These are phyloP conservation scores for Polydrusus pterygomalis DNA, from an alignment of 2,888 invertebrate species.

Conservation along the genomic window DNA sequence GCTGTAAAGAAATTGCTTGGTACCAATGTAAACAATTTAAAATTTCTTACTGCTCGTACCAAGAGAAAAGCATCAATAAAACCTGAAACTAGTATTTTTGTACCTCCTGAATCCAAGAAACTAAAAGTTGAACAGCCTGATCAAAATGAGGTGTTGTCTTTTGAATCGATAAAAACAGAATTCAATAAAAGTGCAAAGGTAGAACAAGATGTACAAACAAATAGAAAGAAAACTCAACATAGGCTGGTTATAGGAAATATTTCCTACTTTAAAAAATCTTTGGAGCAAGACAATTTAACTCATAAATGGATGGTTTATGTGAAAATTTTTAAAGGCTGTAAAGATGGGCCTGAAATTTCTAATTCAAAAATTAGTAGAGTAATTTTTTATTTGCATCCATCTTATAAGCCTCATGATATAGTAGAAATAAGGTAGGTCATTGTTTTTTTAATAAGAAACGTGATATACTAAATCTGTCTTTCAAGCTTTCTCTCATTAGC, in stretches of 20 bases:
- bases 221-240: conserved; percentile 67
- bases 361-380: conserved; percentile 82
- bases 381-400: conserved; percentile 87
- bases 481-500: no score
- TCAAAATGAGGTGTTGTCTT: conserved; percentile 9
- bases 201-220: conserved; percentile 56
- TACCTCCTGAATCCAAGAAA: conserved; percentile 43
- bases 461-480: no score
- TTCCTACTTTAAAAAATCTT: conserved; percentile 85
- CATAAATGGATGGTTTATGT: conserved; percentile 96
- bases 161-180: conserved; percentile 27
- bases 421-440: conserved; percentile 80
- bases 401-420: conserved; percentile 90
- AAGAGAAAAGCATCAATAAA: conserved; percentile 55
- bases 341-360: conserved; percentile 76
- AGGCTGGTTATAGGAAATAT: conserved; percentile 81
- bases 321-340: conserved; percentile 75
- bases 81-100: conserved; percentile 21
- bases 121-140: conserved; percentile 25
- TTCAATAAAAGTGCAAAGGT: conserved; percentile 40
- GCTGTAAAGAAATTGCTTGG: conserved; percentile 84
- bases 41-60: conserved; percentile 63
- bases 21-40: conserved; percentile 69
- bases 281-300: conserved; percentile 81
- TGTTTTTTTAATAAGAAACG: neutral